A percentile compares a stretch with the other conserved stretches of the same genome.
These are phyloP conservation scores for Bedellia somnulentella DNA, from an alignment of 2,888 invertebrate species.

Conservation along the genomic window DNA sequence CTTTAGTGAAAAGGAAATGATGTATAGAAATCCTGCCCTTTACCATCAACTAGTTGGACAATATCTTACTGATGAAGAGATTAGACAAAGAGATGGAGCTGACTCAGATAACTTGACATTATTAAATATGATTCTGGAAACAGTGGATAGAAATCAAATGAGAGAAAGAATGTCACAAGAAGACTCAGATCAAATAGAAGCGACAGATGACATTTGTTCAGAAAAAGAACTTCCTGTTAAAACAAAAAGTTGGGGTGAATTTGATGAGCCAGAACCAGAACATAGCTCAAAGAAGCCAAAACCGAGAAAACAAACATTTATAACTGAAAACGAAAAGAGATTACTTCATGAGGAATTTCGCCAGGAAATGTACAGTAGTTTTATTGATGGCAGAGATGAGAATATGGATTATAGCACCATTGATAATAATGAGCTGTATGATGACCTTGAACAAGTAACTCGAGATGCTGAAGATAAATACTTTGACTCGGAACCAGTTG, in stretches of 20 bases:
- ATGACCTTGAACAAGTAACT: conserved; percentile 66
- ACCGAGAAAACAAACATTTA: conserved; percentile 27
- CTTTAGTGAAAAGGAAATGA: conserved; percentile 93
- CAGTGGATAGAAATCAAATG: conserved; percentile 73
- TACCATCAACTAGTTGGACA: conserved; percentile 90
- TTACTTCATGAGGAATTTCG: conserved; percentile 79
- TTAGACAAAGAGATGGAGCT: conserved; percentile 62
- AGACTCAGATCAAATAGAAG: conserved; percentile 32
- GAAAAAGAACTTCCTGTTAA: conserved; percentile 13
- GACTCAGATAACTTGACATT: conserved; percentile 64
- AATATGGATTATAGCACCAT: conserved; percentile 83
- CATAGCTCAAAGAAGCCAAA: conserved; percentile 24
- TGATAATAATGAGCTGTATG: conserved; percentile 80
- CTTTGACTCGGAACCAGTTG: conserved; percentile 82
- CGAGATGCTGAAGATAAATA: conserved; percentile 89
- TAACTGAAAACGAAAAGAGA: conserved; percentile 62
- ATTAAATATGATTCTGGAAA: conserved; percentile 77
- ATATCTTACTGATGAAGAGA: conserved; percentile 78
- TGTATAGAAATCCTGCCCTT: conserved; percentile 84
- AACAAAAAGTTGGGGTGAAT: conserved; percentile 55
- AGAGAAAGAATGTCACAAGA: conserved; percentile 65
- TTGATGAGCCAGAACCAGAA: conserved; percentile 41
- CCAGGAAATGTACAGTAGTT: conserved; percentile 82
- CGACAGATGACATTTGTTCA: conserved; percentile 14
- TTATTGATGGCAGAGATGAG: conserved; percentile 77